Evolutionary conservation across 2,113 vertebrate species (phyloP).

Genomic region (Periophthalmus modestus): DNA sequence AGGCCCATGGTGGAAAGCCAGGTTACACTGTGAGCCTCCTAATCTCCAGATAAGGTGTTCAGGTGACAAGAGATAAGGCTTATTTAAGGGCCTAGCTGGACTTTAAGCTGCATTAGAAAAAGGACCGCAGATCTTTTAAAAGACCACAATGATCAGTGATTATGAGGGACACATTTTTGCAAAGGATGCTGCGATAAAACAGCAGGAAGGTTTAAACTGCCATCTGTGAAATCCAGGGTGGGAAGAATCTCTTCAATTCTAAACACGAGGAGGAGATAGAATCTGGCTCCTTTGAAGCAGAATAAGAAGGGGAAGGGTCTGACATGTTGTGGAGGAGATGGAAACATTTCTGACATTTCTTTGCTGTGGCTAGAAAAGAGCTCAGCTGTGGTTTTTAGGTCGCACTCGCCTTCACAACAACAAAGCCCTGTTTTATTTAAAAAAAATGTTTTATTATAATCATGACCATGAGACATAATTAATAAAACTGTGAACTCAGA

Average conservation of each 20-base stretch:
- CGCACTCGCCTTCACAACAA: not conserved
- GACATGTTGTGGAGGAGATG: conserved; percentile 56
- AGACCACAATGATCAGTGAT: conserved; percentile 27
- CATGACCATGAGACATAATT: not conserved
- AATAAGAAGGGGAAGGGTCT: conserved; percentile 37
- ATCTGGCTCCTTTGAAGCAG: conserved; percentile 57
- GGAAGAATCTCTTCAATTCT: conserved; percentile 44
- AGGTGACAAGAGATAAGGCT: conserved; percentile 41
- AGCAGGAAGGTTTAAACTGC: conserved; percentile 33
- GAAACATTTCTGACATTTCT: conserved; percentile 59
- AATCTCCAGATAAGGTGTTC: conserved; percentile 42
- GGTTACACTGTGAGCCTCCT: conserved; percentile 22
- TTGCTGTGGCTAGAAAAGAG: conserved; percentile 37
- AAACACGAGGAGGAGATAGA: conserved; percentile 51
- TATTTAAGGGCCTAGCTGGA: conserved; percentile 18
- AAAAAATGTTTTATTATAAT: not conserved
- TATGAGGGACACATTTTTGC: conserved; percentile 16
- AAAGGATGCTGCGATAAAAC: conserved; percentile 13
- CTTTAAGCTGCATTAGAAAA: conserved; percentile 42
- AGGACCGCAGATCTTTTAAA: conserved; percentile 22
- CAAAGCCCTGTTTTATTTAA: not conserved
- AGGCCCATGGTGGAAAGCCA: conserved; percentile 23
- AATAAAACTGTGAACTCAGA: not conserved
- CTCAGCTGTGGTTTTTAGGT: conserved; percentile 32
- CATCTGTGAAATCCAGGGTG: conserved; percentile 53